Evolutionary conservation across 2,888 invertebrate species (phyloP).

Genomic region (Trachelus troglodyta): DNA sequence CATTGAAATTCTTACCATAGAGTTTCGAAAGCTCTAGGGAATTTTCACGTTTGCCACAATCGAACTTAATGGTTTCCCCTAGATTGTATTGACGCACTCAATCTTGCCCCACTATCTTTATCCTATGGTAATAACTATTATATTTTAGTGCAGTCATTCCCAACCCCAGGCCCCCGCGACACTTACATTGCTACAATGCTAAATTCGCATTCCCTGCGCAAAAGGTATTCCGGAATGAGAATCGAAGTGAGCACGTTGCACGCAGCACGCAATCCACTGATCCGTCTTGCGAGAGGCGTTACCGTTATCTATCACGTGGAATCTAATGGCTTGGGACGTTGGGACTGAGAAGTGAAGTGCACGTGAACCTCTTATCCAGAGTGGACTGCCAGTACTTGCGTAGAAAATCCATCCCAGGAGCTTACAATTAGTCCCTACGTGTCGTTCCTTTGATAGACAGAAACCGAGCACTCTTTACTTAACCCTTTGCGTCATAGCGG

Average conservation of each 20-base stretch:
- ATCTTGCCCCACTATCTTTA: background rate
- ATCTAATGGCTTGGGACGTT: constrained; percentile 36
- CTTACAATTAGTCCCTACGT: background rate
- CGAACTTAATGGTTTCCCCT: background rate
- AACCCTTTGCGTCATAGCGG: too few species aligned
- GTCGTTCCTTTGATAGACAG: background rate
- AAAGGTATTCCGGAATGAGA: constrained; percentile 16
- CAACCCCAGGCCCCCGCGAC: background rate
- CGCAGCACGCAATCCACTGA: constrained; percentile 61
- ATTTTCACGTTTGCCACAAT: background rate
- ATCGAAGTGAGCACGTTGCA: constrained; percentile 40
- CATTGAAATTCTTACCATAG: background rate
- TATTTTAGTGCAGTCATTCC: background rate
- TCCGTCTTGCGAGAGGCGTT: constrained; percentile 63
- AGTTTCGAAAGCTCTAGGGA: background rate
- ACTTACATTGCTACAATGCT: background rate
- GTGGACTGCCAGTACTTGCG: background rate
- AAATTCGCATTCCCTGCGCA: background rate
- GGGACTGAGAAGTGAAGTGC: constrained; percentile 51
- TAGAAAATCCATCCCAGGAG: background rate
- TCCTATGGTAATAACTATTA: background rate
- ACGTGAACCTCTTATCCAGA: constrained; percentile 51
- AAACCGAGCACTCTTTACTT: background rate
- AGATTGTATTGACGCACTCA: background rate
- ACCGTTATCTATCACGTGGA: constrained; percentile 52